Conservation (phyloP, 2,797 vertebrate genomes). For the Scarus forsteni region DNA sequence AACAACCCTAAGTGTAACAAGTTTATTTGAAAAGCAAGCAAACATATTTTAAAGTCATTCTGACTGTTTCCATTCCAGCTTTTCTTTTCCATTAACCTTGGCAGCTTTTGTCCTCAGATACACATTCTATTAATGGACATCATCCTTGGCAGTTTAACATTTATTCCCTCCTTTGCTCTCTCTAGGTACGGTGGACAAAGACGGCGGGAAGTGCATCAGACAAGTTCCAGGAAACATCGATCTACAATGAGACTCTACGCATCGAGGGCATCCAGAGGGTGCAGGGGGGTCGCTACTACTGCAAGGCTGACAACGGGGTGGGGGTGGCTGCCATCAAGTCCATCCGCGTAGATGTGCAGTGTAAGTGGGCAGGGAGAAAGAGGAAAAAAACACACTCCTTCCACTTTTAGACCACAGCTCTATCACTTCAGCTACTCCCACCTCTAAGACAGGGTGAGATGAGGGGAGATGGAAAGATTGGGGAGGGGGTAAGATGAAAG, state of each 20-base stretch:
- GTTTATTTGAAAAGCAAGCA: slow-evolving; percentile 8
- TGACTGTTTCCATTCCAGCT: background rate
- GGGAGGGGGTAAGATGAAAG: slow-evolving; percentile 69
- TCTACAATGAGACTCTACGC: slow-evolving; percentile 96
- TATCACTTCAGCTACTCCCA: slow-evolving; percentile 76
- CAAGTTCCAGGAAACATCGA: slow-evolving; percentile 98
- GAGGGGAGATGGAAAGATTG: slow-evolving; percentile 63
- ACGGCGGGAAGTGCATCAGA: slow-evolving; percentile 96
- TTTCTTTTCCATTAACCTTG: slow-evolving; percentile 18
- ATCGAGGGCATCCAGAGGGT: slow-evolving; percentile 94
- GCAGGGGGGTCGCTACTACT: slow-evolving; percentile 99
- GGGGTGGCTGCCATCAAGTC: slow-evolving; percentile 99
- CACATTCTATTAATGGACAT: slow-evolving; percentile 14
- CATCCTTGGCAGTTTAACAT: slow-evolving; percentile 32
- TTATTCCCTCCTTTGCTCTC: background rate
- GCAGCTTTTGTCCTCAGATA: slow-evolving; percentile 34
- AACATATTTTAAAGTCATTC: background rate
- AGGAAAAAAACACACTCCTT: slow-evolving; percentile 59
- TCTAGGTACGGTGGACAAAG: slow-evolving; percentile 98
- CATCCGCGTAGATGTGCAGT: slow-evolving; percentile 99
- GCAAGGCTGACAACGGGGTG: slow-evolving; percentile 99
- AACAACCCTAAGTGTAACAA: background rate
- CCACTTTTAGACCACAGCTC: slow-evolving; percentile 77
- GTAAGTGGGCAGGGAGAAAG: slow-evolving; percentile 88
- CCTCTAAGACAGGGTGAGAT: slow-evolving; percentile 46